Evolutionary conservation across 2,797 vertebrate species (phyloP), one percentile per base, ranked within the genome.

Genomic region (Enteromius anoplus): DNA sequence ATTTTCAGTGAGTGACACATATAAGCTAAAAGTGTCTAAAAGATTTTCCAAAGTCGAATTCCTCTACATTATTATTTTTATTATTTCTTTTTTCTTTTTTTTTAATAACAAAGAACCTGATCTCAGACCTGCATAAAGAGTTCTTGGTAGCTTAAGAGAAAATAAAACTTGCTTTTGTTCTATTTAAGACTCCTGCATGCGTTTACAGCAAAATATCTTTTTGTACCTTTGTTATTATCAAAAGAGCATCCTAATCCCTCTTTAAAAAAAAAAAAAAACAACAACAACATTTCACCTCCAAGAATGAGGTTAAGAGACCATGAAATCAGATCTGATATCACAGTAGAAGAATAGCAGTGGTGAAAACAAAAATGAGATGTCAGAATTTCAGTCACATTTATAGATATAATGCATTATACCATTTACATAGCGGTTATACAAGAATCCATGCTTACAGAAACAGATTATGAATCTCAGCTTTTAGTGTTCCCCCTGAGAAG

Each of bases 321-420:
- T 5, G 14, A n/a, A 17, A 66, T 85, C 42, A 6, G 78, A 86
- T 55, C 34, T 51, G 64, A 83, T 62, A 87, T 78, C 82, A 26
- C 85, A 40, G 85, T 85, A 78, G 86, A 42, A 83, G 73, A 90
- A 91, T 88, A 87, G 85, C 68, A 82, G 75, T 62, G 34, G 29
- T 26, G n/a, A 42, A 71, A 86, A 84, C 40, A 29, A 7, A 23
- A 40, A 32, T 23, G 75, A 70, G 60, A 78, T 64, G 42, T 72
- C 58, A 75, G 72, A 84, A 69, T 68, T 73, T 49, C 51, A 60
- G 49, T 80, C n/a, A 70, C 3, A 51, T 58, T 80, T 70, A 80
- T 42, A 65, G 75, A 65, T 21, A 26, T 4, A 19, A 21, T 53
- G 14, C 10, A 58, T 42, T 42, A 40, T 23, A 23, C 5, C 60